Percentiles rank a stretch among this genome's conserved stretches.
phyloP scores from a whole-genome alignment of 2,797 vertebrate genomes.

The Sebastes aleutianus region DNA sequence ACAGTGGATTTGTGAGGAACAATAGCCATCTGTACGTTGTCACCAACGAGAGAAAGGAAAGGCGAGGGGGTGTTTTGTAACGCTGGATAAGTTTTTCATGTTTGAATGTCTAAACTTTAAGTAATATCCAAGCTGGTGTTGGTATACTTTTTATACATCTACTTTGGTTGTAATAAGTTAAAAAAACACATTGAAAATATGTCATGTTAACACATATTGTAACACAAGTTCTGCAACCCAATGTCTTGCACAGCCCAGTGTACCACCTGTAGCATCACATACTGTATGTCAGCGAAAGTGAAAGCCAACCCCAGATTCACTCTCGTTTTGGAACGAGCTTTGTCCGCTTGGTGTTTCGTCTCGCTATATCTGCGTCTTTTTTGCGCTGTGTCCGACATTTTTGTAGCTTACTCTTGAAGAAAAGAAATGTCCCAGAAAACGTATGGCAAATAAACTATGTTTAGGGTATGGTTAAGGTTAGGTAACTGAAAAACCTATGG shows the following conservation, averaged over 20 bases:
- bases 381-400: rapidly evolving
- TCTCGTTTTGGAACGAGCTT: no score
- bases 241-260: background rate
- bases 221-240: no score
- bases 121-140: background rate
- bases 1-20: background rate
- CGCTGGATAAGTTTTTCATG: background rate
- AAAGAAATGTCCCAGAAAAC: background rate
- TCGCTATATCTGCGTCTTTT: no score
- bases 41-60: conserved; percentile 6
- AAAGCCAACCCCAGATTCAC: no score
- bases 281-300: no score
- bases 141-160: background rate
- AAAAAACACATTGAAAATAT: background rate
- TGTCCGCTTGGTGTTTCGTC: no score
- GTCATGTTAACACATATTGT: no score
- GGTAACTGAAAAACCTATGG: background rate
- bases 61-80: background rate
- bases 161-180: background rate
- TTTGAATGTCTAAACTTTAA: conserved; percentile 12
- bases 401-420: background rate
- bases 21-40: conserved; percentile 4
- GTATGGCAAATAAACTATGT: background rate
- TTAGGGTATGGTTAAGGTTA: background rate
- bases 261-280: no score